A percentile compares a stretch with the other conserved stretches of the same genome.
Conservation (phyloP, 2,888 invertebrate genomes). For the Dusona sp. region DNA sequence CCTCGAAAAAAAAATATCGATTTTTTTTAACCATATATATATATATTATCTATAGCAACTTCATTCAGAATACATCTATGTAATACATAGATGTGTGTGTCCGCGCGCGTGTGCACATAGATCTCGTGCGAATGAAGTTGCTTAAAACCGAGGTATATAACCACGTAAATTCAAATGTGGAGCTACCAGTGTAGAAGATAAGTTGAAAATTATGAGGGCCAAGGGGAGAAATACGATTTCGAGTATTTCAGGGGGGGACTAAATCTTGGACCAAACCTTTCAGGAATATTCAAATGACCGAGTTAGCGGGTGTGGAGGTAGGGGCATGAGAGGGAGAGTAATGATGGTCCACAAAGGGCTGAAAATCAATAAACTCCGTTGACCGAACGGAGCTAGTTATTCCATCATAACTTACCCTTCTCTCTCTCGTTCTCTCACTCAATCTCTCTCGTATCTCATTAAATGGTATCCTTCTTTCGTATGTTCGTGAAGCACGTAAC, state of each 20-base stretch:
- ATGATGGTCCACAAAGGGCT: neutral
- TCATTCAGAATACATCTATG: too few species aligned
- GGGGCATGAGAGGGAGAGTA: neutral
- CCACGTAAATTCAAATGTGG: neutral
- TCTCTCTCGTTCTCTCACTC: too few species aligned
- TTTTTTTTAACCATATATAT: too few species aligned
- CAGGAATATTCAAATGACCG: neutral
- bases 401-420: neutral
- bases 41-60: too few species aligned
- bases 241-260: slow-evolving; percentile 4
- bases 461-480: too few species aligned
- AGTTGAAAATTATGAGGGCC: neutral
- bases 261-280: neutral
- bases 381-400: neutral
- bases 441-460: too few species aligned
- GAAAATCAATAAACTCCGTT: slow-evolving; percentile 3
- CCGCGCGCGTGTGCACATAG: too few species aligned
- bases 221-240: neutral
- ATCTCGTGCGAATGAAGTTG: neutral
- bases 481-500: too few species aligned
- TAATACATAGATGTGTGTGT: too few species aligned
- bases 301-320: neutral
- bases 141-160: neutral
- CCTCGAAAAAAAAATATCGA: too few species aligned
- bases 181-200: neutral